Evolutionary conservation across 2,888 invertebrate genomes (phyloP).

Genomic region (Chalcosyrphus nemorum): DNA sequence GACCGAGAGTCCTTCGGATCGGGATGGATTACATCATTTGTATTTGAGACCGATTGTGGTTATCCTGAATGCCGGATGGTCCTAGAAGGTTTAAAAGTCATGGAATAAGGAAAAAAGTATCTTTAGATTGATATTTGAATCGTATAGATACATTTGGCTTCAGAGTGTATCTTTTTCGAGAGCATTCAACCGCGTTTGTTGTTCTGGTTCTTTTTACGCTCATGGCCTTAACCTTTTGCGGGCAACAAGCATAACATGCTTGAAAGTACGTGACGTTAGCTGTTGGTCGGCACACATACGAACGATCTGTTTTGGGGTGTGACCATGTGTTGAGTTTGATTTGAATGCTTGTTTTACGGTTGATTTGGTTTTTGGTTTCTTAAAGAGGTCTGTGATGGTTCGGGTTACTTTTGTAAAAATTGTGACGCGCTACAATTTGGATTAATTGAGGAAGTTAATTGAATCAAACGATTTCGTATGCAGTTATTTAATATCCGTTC

Average conservation of each 20-base stretch:
- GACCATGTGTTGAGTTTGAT: slow-evolving; percentile 59
- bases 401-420: too few relatives aligned
- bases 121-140: slow-evolving; percentile 52
- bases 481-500: slow-evolving; percentile 30
- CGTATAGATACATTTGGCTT: slow-evolving; percentile 46
- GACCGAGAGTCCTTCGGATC: slow-evolving; percentile 51
- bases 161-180: slow-evolving; percentile 6
- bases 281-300: slow-evolving; percentile 38
- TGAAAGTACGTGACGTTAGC: slow-evolving; percentile 41
- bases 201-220: slow-evolving; percentile 35
- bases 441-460: slow-evolving; percentile 51
- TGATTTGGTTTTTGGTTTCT: slow-evolving; percentile 51
- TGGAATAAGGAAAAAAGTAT: slow-evolving; percentile 3
- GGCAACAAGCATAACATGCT: slow-evolving; percentile 10
- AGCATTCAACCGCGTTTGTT: slow-evolving; percentile 53
- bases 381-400: not conserved
- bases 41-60: not conserved
- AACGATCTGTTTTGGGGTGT: slow-evolving; percentile 53
- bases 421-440: slow-evolving; percentile 31
- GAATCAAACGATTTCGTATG: slow-evolving; percentile 2
- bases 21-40: slow-evolving; percentile 57
- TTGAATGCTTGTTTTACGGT: slow-evolving; percentile 61
- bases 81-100: not conserved
- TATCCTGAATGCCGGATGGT: slow-evolving; percentile 48
- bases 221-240: slow-evolving; percentile 68